Evolutionary conservation across 2,888 invertebrate species (phyloP), one percentile per base, ranked within the genome.

Genomic region (Acleris sparsana): DNA sequence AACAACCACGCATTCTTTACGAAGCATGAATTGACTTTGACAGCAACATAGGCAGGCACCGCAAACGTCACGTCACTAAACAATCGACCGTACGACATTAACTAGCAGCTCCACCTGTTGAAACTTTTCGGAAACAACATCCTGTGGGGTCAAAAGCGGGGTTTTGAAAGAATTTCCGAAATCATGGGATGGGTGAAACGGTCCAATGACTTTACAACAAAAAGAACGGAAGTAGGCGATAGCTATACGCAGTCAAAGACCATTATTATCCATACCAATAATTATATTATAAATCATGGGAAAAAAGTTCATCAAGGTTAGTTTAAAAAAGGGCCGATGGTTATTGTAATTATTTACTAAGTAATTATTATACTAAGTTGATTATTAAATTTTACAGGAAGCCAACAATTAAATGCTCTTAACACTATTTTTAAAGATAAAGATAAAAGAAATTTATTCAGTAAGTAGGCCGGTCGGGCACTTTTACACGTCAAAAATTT

Each of bases 71-170:
- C 85, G 78, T 65, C 68, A 67, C 68, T 69, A 68, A 64, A 69
- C 61, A 56, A 78, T 79, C 79, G 74, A 77, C 80, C 80, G 76
- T 76, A 75, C 76, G 72, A 73, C 77, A 70, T 75, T 75, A 72
- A 73, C 77, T 71, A 72, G 78, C 86, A 85, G 86, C 92, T 85
- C 93, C 93, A 93, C 90, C 93, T 93, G 88, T 88, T 77, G 73
- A 72, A 70, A 70, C 70, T 65, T 68, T 73, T 72, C 70, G 75
- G 73, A 82, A 88, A 80, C 83, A 80, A 85, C 82, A 81, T 83
- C 82, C 86, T 83, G 83, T 82, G 79, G 87, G 86, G 87, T 63
- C 69, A 77, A 80, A 81, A 75, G 75, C 75, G 73, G 71, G 68
- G 75, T 79, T 82, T 80, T 71, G 79, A 85, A 80, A 82, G 80